These are phyloP conservation scores for Aspidiotus rigidus DNA, from an alignment of 2,888 invertebrate species.

Conservation along the genomic window DNA sequence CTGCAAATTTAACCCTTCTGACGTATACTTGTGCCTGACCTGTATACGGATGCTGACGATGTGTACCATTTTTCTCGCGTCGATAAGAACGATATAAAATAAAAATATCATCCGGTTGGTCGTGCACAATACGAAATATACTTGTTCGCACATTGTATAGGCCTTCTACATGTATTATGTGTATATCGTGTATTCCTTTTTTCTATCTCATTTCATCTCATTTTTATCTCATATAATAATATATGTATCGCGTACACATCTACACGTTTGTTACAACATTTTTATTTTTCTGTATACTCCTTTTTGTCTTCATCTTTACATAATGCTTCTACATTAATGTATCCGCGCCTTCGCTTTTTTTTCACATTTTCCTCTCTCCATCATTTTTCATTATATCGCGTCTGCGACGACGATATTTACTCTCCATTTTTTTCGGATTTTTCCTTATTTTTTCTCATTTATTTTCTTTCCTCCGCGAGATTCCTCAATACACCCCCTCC, in stretches of 20 bases:
- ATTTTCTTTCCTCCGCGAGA: not conserved
- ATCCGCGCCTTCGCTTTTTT: slow-evolving; percentile 25
- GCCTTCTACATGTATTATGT: slow-evolving; percentile 2
- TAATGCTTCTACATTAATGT: slow-evolving; percentile 26
- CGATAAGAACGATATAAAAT: slow-evolving; percentile 12
- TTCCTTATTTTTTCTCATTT: slow-evolving; percentile 1
- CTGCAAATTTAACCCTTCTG: too few relatives aligned
- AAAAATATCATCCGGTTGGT: not conserved
- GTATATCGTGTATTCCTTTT: too few relatives aligned
- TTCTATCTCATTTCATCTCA: not conserved
- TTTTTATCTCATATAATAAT: not conserved
- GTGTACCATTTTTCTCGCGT: not conserved
- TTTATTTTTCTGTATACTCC: slow-evolving; percentile 7
- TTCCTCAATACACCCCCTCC: not conserved
- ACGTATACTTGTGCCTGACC: too few relatives aligned
- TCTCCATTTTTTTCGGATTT: not conserved
- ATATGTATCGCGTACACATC: not conserved
- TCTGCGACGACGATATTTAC: not conserved
- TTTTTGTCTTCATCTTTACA: slow-evolving; percentile 6
- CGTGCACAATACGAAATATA: slow-evolving; percentile 20
- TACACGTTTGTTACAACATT: slow-evolving; percentile 3
- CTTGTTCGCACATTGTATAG: slow-evolving; percentile 3
- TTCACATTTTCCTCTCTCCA: slow-evolving; percentile 2
- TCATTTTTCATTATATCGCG: slow-evolving; percentile 5
- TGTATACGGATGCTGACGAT: not conserved